Percentiles rank a stretch among this genome's conserved stretches.
Conservation (phyloP, 2,888 invertebrate genomes). For the Macropis europaea region DNA sequence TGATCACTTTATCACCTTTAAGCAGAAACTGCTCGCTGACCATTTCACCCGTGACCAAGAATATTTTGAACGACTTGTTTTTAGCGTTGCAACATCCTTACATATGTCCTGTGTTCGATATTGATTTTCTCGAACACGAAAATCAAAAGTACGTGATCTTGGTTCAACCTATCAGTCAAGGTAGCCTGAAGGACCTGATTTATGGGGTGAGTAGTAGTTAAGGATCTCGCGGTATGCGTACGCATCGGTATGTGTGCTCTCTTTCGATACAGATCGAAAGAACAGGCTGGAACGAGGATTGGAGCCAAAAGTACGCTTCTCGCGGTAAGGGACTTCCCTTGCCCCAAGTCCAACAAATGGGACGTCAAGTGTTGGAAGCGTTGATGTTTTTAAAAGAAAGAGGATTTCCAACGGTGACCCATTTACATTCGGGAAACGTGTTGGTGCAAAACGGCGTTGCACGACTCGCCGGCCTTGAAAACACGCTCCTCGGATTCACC, state of each 20-base stretch:
- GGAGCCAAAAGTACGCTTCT: slow-evolving; percentile 87
- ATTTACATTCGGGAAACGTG: slow-evolving; percentile 94
- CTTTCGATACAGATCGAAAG: slow-evolving; percentile 73
- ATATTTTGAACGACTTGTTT: slow-evolving; percentile 89
- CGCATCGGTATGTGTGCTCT: background rate
- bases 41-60: slow-evolving; percentile 84
- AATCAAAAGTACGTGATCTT: slow-evolving; percentile 84
- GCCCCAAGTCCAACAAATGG: slow-evolving; percentile 92
- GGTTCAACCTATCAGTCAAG: slow-evolving; percentile 91
- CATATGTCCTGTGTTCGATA: slow-evolving; percentile 93
- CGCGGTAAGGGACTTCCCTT: slow-evolving; percentile 87
- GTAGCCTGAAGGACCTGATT: slow-evolving; percentile 94
- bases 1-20: slow-evolving; percentile 87
- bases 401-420: slow-evolving; percentile 92
- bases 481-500: slow-evolving; percentile 88
- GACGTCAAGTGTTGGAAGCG: slow-evolving; percentile 93
- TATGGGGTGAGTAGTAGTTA: slow-evolving; percentile 84
- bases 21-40: slow-evolving; percentile 86
- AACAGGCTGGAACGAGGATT: slow-evolving; percentile 90
- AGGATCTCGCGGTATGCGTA: too few species aligned
- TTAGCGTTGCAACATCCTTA: slow-evolving; percentile 95
- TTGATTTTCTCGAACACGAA: slow-evolving; percentile 85
- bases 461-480: slow-evolving; percentile 92
- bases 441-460: slow-evolving; percentile 96
- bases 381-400: slow-evolving; percentile 91